phyloP scores from a whole-genome alignment of 2,113 vertebrate species.

The Guaruba guarouba region DNA sequence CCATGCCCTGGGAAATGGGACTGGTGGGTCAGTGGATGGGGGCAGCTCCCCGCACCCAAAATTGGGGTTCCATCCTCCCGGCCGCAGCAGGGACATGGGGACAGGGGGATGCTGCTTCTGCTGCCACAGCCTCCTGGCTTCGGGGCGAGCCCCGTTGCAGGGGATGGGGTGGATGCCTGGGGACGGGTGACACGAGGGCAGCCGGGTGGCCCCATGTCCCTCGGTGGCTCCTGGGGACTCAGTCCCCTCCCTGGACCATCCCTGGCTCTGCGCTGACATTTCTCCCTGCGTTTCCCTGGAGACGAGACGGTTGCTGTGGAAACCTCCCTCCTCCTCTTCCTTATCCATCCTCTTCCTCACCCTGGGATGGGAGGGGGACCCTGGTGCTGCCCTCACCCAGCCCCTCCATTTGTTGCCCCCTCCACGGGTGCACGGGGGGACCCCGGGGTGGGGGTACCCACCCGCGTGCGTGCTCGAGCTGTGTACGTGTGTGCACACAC shows the following conservation, averaged over 20 bases:
- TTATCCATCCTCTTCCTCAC: constrained; percentile 46
- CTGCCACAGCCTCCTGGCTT: neutral
- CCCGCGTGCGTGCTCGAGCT: rapidly evolving
- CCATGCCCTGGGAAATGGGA: neutral
- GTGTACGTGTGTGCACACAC: neutral
- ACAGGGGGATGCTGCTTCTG: neutral
- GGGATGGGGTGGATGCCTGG: neutral
- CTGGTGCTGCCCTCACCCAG: neutral
- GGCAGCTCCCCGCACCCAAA: neutral
- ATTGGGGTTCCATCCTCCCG: neutral
- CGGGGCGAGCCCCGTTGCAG: rapidly evolving
- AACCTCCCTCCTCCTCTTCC: constrained; percentile 54
- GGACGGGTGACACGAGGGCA: neutral
- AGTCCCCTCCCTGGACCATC: neutral
- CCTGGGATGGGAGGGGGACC: neutral
- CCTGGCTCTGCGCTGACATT: constrained; percentile 3
- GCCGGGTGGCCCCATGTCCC: rapidly evolving
- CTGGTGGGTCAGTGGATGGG: neutral
- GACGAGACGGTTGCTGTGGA: constrained; percentile 72
- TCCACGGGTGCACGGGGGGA: rapidly evolving
- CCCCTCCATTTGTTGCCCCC: neutral
- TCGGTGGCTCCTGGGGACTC: neutral
- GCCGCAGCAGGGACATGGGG: rapidly evolving
- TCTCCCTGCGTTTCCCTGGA: constrained; percentile 60
- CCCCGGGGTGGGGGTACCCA: neutral